Conservation (phyloP, 2,888 invertebrate genomes). For the Stratiomys singularior region DNA sequence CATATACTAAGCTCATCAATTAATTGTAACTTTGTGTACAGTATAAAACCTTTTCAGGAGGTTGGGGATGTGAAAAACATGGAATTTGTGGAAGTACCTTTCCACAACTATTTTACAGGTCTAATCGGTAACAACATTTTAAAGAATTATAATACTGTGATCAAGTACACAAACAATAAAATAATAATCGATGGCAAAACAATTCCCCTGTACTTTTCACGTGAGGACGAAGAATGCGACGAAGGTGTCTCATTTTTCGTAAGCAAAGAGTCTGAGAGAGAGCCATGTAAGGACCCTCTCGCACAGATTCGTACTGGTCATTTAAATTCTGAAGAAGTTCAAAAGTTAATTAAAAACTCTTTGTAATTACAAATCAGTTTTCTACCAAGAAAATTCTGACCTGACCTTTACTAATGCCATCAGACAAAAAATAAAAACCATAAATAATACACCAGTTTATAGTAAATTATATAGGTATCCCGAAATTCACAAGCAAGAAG, state of each 20-base stretch:
- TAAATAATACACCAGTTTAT: neutral
- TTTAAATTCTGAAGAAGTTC: neutral
- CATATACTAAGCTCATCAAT: neutral
- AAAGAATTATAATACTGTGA: neutral
- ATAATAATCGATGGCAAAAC: neutral
- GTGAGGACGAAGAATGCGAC: neutral
- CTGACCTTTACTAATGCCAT: neutral
- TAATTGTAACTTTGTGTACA: neutral
- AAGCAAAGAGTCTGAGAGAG: neutral
- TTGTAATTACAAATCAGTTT: neutral
- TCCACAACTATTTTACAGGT: too few relatives aligned
- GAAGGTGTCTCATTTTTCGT: neutral
- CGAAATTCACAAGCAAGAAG: too few relatives aligned
- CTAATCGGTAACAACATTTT: slow-evolving; percentile 9
- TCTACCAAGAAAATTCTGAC: slow-evolving; percentile 25
- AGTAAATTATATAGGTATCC: slow-evolving; percentile 38
- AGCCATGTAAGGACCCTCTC: neutral
- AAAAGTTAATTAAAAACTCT: neutral
- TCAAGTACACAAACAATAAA: neutral
- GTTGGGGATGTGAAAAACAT: neutral
- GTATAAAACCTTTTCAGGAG: neutral
- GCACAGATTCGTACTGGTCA: neutral
- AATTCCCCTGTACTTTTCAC: neutral
- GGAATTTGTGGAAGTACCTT: neutral
- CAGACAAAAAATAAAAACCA: slow-evolving; percentile 8